A percentile compares a stretch with the other conserved stretches of the same genome.
These are phyloP conservation scores for Leptinotarsa juncta DNA, from an alignment of 2,888 invertebrate genomes.

Conservation along the genomic window DNA sequence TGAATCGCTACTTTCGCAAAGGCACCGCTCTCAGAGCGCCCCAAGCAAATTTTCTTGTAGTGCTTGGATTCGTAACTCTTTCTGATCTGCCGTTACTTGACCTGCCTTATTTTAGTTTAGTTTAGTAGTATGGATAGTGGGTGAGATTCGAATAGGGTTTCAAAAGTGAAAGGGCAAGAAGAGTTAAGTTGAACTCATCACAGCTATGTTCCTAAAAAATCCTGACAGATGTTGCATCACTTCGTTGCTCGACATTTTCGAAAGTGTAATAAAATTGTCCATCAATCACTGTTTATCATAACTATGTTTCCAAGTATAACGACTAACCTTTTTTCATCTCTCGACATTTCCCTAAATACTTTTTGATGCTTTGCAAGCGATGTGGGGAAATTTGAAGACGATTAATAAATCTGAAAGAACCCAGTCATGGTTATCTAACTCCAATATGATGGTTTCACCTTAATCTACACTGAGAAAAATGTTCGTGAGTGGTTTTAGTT, in stretches of 20 bases:
- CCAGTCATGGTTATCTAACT: neutral
- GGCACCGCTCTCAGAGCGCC: too few species aligned
- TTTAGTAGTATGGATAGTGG: too few species aligned
- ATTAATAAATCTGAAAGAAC: neutral
- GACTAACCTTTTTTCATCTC: neutral
- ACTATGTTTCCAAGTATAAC: neutral
- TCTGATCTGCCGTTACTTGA: too few species aligned
- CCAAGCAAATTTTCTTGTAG: too few species aligned
- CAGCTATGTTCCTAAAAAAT: neutral
- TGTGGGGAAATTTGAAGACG: neutral
- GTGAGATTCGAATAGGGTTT: too few species aligned
- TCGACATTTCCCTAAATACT: constrained; percentile 12
- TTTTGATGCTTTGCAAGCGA: neutral
- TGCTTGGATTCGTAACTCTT: too few species aligned
- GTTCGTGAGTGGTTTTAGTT: too few species aligned
- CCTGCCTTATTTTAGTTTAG: too few species aligned
- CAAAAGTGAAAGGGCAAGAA: too few species aligned
- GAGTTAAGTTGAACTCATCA: too few species aligned
- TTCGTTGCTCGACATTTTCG: neutral
- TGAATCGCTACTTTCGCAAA: too few species aligned
- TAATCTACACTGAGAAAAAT: neutral
- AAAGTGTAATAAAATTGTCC: neutral
- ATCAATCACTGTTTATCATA: constrained; percentile 5
- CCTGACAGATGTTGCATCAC: neutral
- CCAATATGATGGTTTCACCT: neutral